Evolutionary conservation across 2,888 invertebrate species (phyloP).

Genomic region (Ochropleura leucogaster): DNA sequence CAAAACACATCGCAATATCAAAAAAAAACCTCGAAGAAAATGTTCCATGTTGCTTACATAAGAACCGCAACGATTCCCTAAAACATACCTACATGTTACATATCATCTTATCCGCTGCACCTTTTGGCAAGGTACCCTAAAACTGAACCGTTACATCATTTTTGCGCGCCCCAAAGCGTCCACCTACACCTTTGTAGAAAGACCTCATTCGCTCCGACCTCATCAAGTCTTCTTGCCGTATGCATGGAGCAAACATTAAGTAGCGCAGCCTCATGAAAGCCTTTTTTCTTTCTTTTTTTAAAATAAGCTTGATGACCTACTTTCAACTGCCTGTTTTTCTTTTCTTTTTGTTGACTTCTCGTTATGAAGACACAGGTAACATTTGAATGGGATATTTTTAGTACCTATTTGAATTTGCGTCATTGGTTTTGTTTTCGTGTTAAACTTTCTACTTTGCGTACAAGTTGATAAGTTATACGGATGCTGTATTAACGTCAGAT

Average conservation of each 20-base stretch:
- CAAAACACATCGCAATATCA: not conserved
- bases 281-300: conserved; percentile 37
- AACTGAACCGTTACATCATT: conserved; percentile 51
- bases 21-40: not conserved
- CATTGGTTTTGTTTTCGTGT: conserved; percentile 18
- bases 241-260: conserved; percentile 67
- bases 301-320: conserved; percentile 63
- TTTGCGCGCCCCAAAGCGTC: conserved; percentile 32
- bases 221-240: conserved; percentile 64
- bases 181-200: conserved; percentile 52
- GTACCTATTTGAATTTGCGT: conserved; percentile 4
- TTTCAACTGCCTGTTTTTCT: conserved; percentile 41
- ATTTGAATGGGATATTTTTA: conserved; percentile 22
- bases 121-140: conserved; percentile 43
- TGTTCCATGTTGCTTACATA: conserved; percentile 29
- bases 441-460: conserved; percentile 4
- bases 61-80: not conserved
- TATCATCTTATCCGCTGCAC: conserved; percentile 2
- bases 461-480: not conserved
- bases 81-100: not conserved
- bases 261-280: conserved; percentile 51
- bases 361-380: conserved; percentile 51
- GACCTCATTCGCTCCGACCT: conserved; percentile 73
- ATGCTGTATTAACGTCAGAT: not conserved
- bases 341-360: conserved; percentile 56